Base-by-base conservation (phyloP, 2,888 invertebrate genomes). In the Eupithecia dodoneata region DNA sequence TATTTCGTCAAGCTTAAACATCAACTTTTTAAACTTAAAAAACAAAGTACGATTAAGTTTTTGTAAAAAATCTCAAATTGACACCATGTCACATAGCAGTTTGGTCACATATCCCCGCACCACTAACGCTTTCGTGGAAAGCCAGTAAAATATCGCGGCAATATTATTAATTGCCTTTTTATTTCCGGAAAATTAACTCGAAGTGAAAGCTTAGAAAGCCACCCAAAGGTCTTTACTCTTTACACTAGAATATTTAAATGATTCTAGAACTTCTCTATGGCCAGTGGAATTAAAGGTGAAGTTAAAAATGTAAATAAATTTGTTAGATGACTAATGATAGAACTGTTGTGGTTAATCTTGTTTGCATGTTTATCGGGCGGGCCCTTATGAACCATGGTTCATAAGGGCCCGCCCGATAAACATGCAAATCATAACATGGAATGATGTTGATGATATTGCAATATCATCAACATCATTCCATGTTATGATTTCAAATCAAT, bases 131-230 rank as follows among this genome's bases (percentile, higher is more conserved):
- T 63, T 63, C 63, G 30, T 30, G 63, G 30, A 63, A 63, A 63
- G 63, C 63, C 63, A 63, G 63, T 12, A 30, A 30, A 30, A 63
- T 63, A 30, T 30, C 71, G 30, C 65, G 66, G 71, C 59, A 75
- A 79, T 74, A 49, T 73, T 70, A 73, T 44, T 44, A 15, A 49
- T 69, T 76, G 79, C 41, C 13, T 76, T 67, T 74, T 77, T 76
- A 75, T 76, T 78, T 80, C 80, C 81, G 80, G 82, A 82, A 82
- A 82, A 81, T 71, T 80, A 65, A 80, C 49, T 74, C 59, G 74
- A 63, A 81, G 82, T 79, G 82, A 82, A 82, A 82, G 82, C 80
- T 78, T 79, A 73, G 80, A 80, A 79, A 80, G 80, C 71, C 72
- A 79, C 72, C 71, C 74, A 78, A 47, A 70, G 45, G 70, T 47